Evolutionary conservation across 2,797 vertebrate species (phyloP), one percentile per base, ranked within the genome.

Genomic region (Orientallactaga sibirica): DNA sequence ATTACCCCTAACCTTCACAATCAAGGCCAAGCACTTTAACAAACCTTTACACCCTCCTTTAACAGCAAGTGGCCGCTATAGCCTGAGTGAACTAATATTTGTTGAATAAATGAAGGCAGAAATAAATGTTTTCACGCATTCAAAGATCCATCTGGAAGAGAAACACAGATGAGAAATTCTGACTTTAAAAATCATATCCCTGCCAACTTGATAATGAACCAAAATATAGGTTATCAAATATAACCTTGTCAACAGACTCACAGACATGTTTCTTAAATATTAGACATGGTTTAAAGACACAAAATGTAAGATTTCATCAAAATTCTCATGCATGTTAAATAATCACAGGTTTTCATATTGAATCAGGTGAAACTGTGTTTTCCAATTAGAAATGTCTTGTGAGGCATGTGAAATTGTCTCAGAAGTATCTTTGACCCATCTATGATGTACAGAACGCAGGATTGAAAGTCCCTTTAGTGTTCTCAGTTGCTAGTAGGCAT

Each of bases 361-460:
- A 81, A 9, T 94, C 62, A 43, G 67, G 41, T 24, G 18, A 87
- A 92, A 88, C 75, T 88, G 55, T 82, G 75, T 93, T 94, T 97
- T 79, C 77, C 43, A 27, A 85, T 90, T 95, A 90, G 85, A 93
- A 96, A 68, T 83, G 73, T 25, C 75, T 93, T 88, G 29, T 1
- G 78, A 77, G 66, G 66, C 81, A n/a, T 66, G 84, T 94, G 61
- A 92, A 97, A 83, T 61, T 68, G 78, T 92, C 95, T 96, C 93
- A 19, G 89, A 74, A 73, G 91, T 79, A 84, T 92, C 85, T 94
- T 93, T 93, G 95, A 90, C 81, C 33, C 33, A 37, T 37, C 33
- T 37, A 37, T 37, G 94, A 96, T 74, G 55, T 89, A n/a, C 85
- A 74, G 58, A 93, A 94, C 90, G 86, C 74, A 87, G 71, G 75